Percentiles rank a stretch among this genome's conserved stretches.
Conservation (phyloP, 2,888 invertebrate genomes). For the Physocephala rufipes region DNA sequence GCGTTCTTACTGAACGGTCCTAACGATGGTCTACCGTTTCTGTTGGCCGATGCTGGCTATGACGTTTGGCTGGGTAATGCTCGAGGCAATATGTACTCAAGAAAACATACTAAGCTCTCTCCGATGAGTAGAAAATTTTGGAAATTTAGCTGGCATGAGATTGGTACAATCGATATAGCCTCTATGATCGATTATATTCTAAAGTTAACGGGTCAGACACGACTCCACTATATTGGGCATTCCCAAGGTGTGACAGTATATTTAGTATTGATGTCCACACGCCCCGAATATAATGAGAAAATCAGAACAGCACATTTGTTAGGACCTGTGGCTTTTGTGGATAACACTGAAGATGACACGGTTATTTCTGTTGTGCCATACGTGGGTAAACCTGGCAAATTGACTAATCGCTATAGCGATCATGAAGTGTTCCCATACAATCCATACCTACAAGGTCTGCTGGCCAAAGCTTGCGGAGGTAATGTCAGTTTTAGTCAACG, state of each 20-base stretch:
- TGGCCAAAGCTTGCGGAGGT: conserved; percentile 23
- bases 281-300: conserved; percentile 47
- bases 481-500: too few relatives aligned
- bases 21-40: conserved; percentile 43
- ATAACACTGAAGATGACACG: conserved; percentile 59
- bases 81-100: conserved; percentile 48
- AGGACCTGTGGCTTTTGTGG: conserved; percentile 61
- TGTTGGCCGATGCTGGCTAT: conserved; percentile 49
- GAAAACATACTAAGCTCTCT: conserved; percentile 51
- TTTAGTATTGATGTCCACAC: conserved; percentile 45
- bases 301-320: conserved; percentile 47
- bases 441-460: conserved; percentile 12
- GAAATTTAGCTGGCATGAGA: conserved; percentile 82
- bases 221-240: conserved; percentile 48
- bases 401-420: conserved; percentile 9
- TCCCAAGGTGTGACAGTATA: conserved; percentile 50
- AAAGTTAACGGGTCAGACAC: conserved; percentile 32
- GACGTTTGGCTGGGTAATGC: conserved; percentile 53
- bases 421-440: conserved; percentile 23
- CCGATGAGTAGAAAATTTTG: conserved; percentile 47
- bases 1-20: conserved; percentile 46
- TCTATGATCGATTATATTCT: conserved; percentile 52
- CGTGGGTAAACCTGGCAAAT: conserved; percentile 32
- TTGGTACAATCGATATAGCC: conserved; percentile 72
- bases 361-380: conserved; percentile 46